phyloP scores from a whole-genome alignment of 2,888 invertebrate species.

The Acleris laterana region DNA sequence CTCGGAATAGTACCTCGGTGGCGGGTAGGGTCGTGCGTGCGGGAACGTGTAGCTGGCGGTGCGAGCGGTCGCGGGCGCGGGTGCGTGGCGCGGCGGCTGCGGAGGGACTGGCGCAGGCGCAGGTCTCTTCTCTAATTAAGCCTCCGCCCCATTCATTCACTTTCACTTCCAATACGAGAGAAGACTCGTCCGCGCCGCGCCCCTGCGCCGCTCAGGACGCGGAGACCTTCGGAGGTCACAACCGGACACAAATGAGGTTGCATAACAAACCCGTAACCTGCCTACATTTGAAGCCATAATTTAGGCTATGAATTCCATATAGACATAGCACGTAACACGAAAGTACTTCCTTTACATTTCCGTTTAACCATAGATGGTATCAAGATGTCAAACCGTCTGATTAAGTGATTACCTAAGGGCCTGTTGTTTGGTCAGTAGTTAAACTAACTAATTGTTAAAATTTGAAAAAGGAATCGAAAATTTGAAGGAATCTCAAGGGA shows the following conservation, averaged over 20 bases:
- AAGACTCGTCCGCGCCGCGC: slow-evolving; percentile 72
- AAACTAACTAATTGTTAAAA: too few relatives aligned
- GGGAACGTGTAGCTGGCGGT: slow-evolving; percentile 10
- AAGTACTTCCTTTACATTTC: neutral
- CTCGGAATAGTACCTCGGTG: slow-evolving; percentile 35
- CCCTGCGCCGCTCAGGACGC: slow-evolving; percentile 63
- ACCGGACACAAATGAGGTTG: slow-evolving; percentile 65
- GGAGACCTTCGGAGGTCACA: slow-evolving; percentile 81
- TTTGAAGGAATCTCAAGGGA: too few relatives aligned
- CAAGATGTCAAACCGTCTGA: neutral
- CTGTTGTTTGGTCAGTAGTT: too few relatives aligned
- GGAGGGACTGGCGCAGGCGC: slow-evolving; percentile 78
- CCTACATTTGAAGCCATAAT: slow-evolving; percentile 37
- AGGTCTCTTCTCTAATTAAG: slow-evolving; percentile 83
- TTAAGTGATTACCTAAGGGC: too few relatives aligned
- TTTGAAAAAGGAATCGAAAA: too few relatives aligned
- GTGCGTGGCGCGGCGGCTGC: slow-evolving; percentile 69
- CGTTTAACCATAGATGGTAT: neutral
- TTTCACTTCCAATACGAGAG: slow-evolving; percentile 82
- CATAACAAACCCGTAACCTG: slow-evolving; percentile 59
- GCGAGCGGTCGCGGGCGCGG: slow-evolving; percentile 54
- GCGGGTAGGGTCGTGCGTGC: slow-evolving; percentile 25
- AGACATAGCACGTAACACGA: slow-evolving; percentile 24
- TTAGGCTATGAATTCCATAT: slow-evolving; percentile 24
- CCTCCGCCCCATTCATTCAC: slow-evolving; percentile 82